These are phyloP conservation scores for Ctenomys sociabilis DNA, from an alignment of 2,113 vertebrate species.

Conservation along the genomic window DNA sequence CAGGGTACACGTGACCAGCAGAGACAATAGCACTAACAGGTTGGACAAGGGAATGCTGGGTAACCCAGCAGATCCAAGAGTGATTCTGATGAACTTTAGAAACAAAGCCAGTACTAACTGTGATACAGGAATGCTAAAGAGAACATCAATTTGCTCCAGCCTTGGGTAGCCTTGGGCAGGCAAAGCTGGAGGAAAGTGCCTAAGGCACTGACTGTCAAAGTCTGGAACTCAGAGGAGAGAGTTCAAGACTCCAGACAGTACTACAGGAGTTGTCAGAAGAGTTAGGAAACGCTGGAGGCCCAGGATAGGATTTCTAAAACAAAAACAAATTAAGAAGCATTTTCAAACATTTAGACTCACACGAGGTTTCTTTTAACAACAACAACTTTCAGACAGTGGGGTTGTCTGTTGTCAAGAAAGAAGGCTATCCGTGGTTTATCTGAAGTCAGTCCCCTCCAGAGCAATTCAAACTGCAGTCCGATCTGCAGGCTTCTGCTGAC, in stretches of 20 bases:
- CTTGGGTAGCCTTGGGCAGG: neutral
- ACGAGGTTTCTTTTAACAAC: neutral
- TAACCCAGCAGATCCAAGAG: neutral
- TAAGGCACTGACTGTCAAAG: neutral
- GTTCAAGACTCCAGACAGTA: neutral
- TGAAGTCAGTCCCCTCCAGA: neutral
- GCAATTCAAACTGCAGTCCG: accelerated
- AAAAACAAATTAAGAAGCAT: neutral
- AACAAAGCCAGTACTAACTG: neutral
- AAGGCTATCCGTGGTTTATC: neutral
- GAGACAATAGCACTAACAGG: accelerated
- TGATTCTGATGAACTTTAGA: neutral
- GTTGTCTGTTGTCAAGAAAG: neutral
- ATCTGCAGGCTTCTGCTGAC: too few relatives aligned
- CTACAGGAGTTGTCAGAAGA: neutral
- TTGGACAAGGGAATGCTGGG: too few relatives aligned
- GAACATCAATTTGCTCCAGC: neutral
- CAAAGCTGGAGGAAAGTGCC: neutral
- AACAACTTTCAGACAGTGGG: neutral
- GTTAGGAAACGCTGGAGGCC: neutral
- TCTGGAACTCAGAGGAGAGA: neutral
- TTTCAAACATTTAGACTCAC: neutral
- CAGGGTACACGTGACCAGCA: accelerated
- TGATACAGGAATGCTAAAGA: neutral
- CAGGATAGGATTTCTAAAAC: slow-evolving; percentile 36